A percentile compares a stretch with the other conserved stretches of the same genome.
Conservation (phyloP, 2,888 invertebrate genomes). For the Maniola hyperantus region DNA sequence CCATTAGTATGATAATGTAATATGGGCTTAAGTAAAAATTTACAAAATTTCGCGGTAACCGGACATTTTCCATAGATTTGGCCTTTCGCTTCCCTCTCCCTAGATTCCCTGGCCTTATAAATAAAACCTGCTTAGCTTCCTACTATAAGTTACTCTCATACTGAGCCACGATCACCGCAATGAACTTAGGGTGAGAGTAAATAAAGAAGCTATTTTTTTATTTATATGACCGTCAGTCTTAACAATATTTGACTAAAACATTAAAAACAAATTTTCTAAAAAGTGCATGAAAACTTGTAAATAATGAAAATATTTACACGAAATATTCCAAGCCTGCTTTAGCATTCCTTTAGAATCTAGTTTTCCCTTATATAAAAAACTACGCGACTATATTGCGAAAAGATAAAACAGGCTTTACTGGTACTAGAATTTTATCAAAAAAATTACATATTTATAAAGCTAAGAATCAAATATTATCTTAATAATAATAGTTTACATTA, state of each 20-base stretch:
- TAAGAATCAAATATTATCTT: constrained; percentile 10
- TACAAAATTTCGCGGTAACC: too few species aligned
- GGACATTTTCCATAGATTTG: too few species aligned
- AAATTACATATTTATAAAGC: constrained; percentile 9
- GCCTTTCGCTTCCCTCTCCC: too few species aligned
- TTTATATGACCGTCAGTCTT: constrained; percentile 10
- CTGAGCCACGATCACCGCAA: background rate
- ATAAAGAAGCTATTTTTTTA: background rate
- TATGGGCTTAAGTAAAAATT: too few species aligned
- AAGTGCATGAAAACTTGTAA: constrained; percentile 13
- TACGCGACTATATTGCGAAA: background rate
- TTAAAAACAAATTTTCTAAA: background rate
- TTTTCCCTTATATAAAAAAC: background rate
- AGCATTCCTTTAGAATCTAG: constrained; percentile 11
- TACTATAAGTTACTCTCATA: background rate
- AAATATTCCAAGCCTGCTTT: constrained; percentile 22
- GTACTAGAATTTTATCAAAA: constrained; percentile 17
- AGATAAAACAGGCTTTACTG: constrained; percentile 15
- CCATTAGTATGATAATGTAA: too few species aligned
- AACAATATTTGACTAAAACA: background rate
- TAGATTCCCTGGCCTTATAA: background rate
- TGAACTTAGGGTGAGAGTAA: background rate
- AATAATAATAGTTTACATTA: constrained; percentile 14
- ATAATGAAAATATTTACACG: constrained; percentile 25
- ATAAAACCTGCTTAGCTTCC: background rate